Conservation (phyloP, 1,140 invertebrate species). For the Caenorhabditis tropicalis region DNA sequence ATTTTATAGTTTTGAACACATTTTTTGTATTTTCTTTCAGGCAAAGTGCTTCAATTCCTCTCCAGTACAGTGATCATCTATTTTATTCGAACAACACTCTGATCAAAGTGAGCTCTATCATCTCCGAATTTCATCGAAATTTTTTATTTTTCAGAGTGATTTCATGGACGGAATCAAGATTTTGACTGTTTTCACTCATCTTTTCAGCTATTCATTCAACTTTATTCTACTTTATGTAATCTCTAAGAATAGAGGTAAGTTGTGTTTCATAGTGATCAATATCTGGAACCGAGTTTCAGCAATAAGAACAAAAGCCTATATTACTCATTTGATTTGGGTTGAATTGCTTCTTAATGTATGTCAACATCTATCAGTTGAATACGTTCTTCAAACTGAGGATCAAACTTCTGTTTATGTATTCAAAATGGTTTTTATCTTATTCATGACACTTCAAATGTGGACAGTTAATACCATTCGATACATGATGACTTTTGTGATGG, state of each 20-base stretch:
- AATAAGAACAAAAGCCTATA: neutral
- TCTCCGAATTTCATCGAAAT: neutral
- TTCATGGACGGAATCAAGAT: constrained; percentile 13
- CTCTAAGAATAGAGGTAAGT: neutral
- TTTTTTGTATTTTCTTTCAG: neutral
- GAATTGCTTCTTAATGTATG: neutral
- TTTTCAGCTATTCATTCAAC: constrained; percentile 1
- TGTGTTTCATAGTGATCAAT: neutral
- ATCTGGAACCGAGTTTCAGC: neutral
- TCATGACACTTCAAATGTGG: constrained; percentile 20
- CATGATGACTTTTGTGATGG: neutral
- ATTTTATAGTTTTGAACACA: neutral
- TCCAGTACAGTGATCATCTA: neutral
- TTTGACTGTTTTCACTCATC: neutral
- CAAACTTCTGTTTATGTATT: neutral
- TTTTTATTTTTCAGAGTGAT: neutral
- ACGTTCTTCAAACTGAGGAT: neutral
- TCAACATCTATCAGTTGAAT: neutral
- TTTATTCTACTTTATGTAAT: neutral
- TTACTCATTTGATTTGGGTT: constrained; percentile 15
- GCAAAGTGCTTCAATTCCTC: neutral
- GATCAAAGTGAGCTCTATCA: neutral
- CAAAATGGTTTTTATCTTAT: neutral
- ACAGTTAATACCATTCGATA: constrained; percentile 4
- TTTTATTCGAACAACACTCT: neutral